Evolutionary conservation across 92 coral and sea anemone genomes (phyloP), one percentile per base, ranked within the genome.

Genomic region (Chrysogorgia sp.): DNA sequence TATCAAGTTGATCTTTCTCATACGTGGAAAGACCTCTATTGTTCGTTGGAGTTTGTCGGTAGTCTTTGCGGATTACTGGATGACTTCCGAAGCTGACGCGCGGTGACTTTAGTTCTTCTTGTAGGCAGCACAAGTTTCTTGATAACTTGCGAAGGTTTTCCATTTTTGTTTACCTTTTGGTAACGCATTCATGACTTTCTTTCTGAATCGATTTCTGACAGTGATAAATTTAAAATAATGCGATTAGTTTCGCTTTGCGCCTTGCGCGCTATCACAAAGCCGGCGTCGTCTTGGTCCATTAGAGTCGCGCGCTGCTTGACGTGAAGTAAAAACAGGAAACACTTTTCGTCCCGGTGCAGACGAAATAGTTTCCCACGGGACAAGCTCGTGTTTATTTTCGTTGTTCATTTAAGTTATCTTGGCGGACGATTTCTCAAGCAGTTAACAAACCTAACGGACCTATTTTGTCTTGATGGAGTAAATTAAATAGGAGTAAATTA

Each of bases 21-120:
- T 30, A 45, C 76, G 3, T 30, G 58, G 76, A 31, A 69, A 69
- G 25, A 47, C 29, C 28, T 45, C 40, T 9, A 43, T 69, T 69
- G 76, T 69, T 69, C 35, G 7, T 7, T 23, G 60, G 29, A 34
- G 76, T 69, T 69, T 69, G 76, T 45, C 76, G 76, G 76, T 49
- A 59, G 76, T 45, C 76, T 69, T 69, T 69, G 76, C 76, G 60
- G 76, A 69, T 69, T 69, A 69, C 24, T 21, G 20, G 52, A 23
- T 7, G 2, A 47, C 10, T 47, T n/a, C n/a, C n/a, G n/a, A n/a
- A n/a, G n/a, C 53, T 47, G 7, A 2, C 53, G 53, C 53, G 2
- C 15, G 53, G n/a, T n/a, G n/a, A n/a, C n/a, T n/a, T n/a, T n/a
- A n/a, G 43, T 37, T 4, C 12, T 37, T 12, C 43, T 37, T 37